Evolutionary conservation across 2,888 invertebrate genomes (phyloP).

Genomic region (Acrocera orbiculus): DNA sequence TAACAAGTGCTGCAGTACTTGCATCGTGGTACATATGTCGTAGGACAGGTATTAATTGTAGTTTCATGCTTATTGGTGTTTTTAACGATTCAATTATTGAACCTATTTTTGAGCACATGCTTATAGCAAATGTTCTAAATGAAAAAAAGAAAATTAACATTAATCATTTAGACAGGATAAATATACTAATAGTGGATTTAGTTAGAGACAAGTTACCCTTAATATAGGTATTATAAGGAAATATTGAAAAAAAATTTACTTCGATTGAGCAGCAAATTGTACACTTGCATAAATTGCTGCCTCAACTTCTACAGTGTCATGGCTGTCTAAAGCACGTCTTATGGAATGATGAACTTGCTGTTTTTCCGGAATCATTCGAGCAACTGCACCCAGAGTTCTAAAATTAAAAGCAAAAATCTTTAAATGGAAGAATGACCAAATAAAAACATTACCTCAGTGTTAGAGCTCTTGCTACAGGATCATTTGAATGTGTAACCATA

Average conservation of each 20-base stretch:
- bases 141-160: no score
- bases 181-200: background rate
- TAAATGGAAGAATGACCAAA: background rate
- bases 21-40: conserved; percentile 83
- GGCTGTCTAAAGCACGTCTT: conserved; percentile 76
- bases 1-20: conserved; percentile 44
- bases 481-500: conserved; percentile 91
- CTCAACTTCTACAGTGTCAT: conserved; percentile 88
- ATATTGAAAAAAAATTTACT: conserved; percentile 40
- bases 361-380: conserved; percentile 81
- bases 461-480: conserved; percentile 84
- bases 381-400: conserved; percentile 77
- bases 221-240: background rate
- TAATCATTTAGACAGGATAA: conserved; percentile 6
- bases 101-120: conserved; percentile 87
- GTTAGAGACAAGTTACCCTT: background rate
- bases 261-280: conserved; percentile 87
- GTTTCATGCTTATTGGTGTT: conserved; percentile 80
- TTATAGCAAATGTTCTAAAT: conserved; percentile 77
- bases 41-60: conserved; percentile 76
- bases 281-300: conserved; percentile 91
- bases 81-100: conserved; percentile 89
- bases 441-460: conserved; percentile 37
- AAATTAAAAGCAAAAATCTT: background rate
- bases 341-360: conserved; percentile 94